Percentiles rank a stretch among this genome's conserved stretches.
These are phyloP conservation scores for Drosophila setosimentum DNA, from an alignment of 2,888 invertebrate genomes.

Conservation along the genomic window DNA sequence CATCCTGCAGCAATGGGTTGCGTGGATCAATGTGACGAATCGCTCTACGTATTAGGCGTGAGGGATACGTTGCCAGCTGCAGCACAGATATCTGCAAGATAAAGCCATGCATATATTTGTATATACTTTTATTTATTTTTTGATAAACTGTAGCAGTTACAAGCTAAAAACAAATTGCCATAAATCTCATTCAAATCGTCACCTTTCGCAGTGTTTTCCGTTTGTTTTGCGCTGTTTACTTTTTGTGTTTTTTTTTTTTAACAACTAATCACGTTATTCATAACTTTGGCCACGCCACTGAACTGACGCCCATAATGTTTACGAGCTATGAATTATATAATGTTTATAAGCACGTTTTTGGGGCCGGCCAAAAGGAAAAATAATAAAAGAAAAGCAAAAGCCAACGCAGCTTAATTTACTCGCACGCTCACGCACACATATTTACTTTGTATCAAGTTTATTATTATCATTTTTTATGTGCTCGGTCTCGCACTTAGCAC, in stretches of 20 bases:
- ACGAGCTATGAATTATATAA: conserved; percentile 81
- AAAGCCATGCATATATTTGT: background rate
- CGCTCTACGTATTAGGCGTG: conserved; percentile 82
- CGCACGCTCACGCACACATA: conserved; percentile 72
- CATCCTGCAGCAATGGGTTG: conserved; percentile 74
- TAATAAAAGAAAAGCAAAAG: conserved; percentile 21
- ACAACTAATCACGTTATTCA: conserved; percentile 81
- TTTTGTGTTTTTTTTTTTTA: conserved; percentile 45
- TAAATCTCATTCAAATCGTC: conserved; percentile 44
- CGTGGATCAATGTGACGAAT: conserved; percentile 79
- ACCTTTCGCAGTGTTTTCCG: conserved; percentile 32
- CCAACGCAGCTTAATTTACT: conserved; percentile 74
- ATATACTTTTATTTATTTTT: conserved; percentile 1
- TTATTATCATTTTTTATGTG: conserved; percentile 79
- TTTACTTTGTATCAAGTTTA: conserved; percentile 79
- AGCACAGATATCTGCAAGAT: conserved; percentile 78
- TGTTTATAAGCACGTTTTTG: conserved; percentile 75
- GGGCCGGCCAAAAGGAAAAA: conserved; percentile 27
- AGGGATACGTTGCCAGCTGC: conserved; percentile 83
- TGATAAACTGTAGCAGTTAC: conserved; percentile 24
- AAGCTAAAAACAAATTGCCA: conserved; percentile 8
- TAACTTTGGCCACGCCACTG: conserved; percentile 64
- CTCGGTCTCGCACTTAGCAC: conserved; percentile 22
- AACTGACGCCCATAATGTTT: conserved; percentile 66
- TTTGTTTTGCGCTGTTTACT: conserved; percentile 18